Conservation (phyloP, 2,113 vertebrate genomes). For the Callipepla squamata region DNA sequence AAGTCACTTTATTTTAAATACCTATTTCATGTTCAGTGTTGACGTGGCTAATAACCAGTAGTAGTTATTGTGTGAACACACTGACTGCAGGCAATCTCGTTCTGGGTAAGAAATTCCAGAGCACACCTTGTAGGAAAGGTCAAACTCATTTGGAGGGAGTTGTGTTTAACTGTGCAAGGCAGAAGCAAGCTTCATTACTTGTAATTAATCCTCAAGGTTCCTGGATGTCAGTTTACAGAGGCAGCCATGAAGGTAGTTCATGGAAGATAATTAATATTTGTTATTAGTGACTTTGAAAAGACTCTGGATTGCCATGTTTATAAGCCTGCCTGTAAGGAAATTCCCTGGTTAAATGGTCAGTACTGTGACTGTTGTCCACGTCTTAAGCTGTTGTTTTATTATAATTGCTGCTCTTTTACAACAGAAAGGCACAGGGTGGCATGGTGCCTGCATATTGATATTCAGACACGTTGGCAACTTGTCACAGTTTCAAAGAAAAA, state of each 20-base stretch:
- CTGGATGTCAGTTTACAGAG: slow-evolving; percentile 66
- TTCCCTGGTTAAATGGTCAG: not conserved
- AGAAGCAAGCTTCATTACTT: slow-evolving; percentile 64
- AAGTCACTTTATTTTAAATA: not conserved
- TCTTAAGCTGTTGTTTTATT: slow-evolving; percentile 22
- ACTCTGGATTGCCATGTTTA: not conserved
- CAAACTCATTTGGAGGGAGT: slow-evolving; percentile 66
- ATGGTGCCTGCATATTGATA: not conserved
- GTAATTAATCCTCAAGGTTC: slow-evolving; percentile 72
- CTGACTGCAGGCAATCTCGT: slow-evolving; percentile 26
- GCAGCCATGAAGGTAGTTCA: slow-evolving; percentile 19
- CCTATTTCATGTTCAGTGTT: not conserved
- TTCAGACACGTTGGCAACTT: slow-evolving; percentile 55
- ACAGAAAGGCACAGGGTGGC: not conserved
- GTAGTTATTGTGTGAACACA: not conserved
- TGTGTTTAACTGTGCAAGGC: slow-evolving; percentile 56
- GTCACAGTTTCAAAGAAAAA: slow-evolving; percentile 43
- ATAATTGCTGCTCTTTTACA: slow-evolving; percentile 50
- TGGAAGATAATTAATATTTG: slow-evolving; percentile 63
- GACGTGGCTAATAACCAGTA: not conserved
- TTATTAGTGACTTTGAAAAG: slow-evolving; percentile 47
- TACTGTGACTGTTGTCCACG: not conserved
- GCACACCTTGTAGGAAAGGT: slow-evolving; percentile 57
- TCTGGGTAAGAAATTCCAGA: slow-evolving; percentile 44
- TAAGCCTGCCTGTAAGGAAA: not conserved